Evolutionary conservation across 2,888 invertebrate genomes (phyloP).

Genomic region (Agrypnus murinus): DNA sequence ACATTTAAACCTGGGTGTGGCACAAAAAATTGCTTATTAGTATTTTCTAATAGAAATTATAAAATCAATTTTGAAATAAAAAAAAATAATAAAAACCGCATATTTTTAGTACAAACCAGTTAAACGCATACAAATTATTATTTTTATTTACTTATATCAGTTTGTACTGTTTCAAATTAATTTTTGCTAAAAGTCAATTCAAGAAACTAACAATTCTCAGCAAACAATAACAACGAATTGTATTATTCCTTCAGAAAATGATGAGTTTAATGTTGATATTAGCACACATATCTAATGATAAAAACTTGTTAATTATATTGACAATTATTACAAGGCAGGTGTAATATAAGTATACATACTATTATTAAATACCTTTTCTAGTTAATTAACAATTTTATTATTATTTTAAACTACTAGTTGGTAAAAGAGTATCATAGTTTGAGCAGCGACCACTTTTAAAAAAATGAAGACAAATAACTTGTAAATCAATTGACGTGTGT

Average conservation of each 20-base stretch:
- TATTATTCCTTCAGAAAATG: background rate
- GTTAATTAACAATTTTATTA: too few species aligned
- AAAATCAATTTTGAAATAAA: too few species aligned
- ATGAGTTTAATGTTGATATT: background rate
- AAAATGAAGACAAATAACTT: constrained; percentile 48
- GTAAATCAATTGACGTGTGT: constrained; percentile 50
- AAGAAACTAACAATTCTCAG: constrained; percentile 1
- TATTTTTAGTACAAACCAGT: too few species aligned
- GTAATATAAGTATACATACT: constrained; percentile 29
- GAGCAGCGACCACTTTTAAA: constrained; percentile 47
- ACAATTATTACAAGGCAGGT: constrained; percentile 42
- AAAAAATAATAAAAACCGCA: too few species aligned
- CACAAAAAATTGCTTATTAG: too few species aligned
- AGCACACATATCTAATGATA: background rate
- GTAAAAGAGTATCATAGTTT: constrained; percentile 31
- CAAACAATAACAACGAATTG: too few species aligned
- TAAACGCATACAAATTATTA: too few species aligned
- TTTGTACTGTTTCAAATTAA: too few species aligned
- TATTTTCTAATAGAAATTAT: too few species aligned
- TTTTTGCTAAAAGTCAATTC: constrained; percentile 19
- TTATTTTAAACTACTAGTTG: constrained; percentile 16
- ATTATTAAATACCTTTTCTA: background rate
- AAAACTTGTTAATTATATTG: too few species aligned
- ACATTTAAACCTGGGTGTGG: too few species aligned
- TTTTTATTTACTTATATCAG: too few species aligned